Conservation (phyloP, 2,888 invertebrate species). For the Lycophotia porphyrea region DNA sequence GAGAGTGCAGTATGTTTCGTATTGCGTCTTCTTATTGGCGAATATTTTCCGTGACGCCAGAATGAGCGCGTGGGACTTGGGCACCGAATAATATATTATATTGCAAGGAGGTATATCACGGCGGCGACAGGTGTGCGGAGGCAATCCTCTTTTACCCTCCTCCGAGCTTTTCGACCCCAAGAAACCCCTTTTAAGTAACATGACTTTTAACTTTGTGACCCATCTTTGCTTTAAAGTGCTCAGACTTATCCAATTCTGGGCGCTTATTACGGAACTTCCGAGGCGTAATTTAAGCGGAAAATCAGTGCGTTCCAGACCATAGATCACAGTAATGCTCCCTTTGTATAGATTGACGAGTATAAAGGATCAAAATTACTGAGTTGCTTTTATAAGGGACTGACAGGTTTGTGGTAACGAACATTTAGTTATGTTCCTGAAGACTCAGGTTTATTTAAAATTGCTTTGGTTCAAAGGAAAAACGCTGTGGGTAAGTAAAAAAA, state of each 20-base stretch:
- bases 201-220: constrained; percentile 90
- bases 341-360: constrained; percentile 57
- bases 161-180: constrained; percentile 84
- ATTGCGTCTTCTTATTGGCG: constrained; percentile 52
- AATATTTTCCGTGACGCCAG: constrained; percentile 57
- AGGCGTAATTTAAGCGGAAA: constrained; percentile 70
- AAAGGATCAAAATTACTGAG: constrained; percentile 48
- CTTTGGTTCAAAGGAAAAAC: constrained; percentile 6
- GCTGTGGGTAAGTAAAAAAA: neutral
- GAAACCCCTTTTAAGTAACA: constrained; percentile 89
- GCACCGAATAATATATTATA: constrained; percentile 74
- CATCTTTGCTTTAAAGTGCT: constrained; percentile 87
- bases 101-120: constrained; percentile 76
- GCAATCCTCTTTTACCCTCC: constrained; percentile 85
- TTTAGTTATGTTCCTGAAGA: constrained; percentile 47
- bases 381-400: constrained; percentile 42
- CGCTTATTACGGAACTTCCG: constrained; percentile 73
- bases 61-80: constrained; percentile 58
- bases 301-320: constrained; percentile 65
- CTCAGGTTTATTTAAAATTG: constrained; percentile 17
- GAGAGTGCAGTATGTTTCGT: constrained; percentile 48
- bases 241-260: constrained; percentile 82
- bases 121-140: constrained; percentile 84
- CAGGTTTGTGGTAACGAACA: constrained; percentile 46
- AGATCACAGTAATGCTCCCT: constrained; percentile 59